Evolutionary conservation across 2,888 invertebrate species (phyloP).

Genomic region (Apamea anceps): DNA sequence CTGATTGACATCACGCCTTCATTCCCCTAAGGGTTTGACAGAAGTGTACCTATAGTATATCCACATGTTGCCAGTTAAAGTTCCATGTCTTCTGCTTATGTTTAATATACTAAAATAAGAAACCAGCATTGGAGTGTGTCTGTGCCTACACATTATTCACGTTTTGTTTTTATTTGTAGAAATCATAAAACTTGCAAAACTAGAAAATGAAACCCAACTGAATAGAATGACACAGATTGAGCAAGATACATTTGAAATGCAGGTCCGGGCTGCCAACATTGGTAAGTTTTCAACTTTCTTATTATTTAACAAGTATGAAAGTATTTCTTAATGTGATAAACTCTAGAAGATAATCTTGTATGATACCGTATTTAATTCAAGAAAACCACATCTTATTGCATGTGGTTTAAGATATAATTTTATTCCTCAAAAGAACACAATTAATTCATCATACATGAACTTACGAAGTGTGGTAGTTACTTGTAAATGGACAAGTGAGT

Average conservation of each 20-base stretch:
- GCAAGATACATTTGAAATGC: constrained; percentile 99
- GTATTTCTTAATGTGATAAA: too few species aligned
- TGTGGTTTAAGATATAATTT: neutral
- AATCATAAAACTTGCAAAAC: constrained; percentile 96
- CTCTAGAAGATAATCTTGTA: neutral
- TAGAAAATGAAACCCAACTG: constrained; percentile 97
- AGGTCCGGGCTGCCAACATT: constrained; percentile 98
- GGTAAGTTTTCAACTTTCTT: constrained; percentile 79
- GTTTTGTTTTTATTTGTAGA: constrained; percentile 89
- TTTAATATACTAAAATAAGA: neutral
- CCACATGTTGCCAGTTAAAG: neutral
- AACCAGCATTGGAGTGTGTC: neutral
- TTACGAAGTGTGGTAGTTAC: neutral
- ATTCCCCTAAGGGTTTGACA: neutral
- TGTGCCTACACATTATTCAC: neutral
- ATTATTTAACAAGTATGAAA: neutral
- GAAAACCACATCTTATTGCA: too few species aligned
- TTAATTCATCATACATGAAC: neutral
- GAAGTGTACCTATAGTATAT: neutral
- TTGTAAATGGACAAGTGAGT: neutral
- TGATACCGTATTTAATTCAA: neutral
- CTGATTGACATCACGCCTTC: neutral
- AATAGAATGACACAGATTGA: constrained; percentile 97
- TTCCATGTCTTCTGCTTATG: neutral
- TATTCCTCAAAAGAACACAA: neutral